Base-by-base conservation (phyloP, 2,113 vertebrate genomes). In the Oryzias melastigma region DNA sequence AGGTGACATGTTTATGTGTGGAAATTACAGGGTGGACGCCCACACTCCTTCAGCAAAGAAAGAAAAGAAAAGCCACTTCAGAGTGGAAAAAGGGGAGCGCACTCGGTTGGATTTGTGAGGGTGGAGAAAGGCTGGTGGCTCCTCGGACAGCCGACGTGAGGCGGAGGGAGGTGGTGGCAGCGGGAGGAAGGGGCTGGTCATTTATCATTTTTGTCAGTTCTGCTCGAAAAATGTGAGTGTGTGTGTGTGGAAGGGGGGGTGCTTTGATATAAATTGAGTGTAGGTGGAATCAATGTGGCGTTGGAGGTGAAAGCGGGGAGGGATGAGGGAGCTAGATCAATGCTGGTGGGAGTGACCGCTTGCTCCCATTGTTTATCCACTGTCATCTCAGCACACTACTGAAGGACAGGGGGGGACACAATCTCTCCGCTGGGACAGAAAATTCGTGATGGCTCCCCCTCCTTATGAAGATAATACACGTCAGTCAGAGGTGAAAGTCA, bases 201-300 rank as follows among this genome's bases (percentile, higher is more conserved):
- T 88, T 89, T 76, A 88, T 91, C 87, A 89, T 87, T 86, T 89
- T 82, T 88, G 88, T 81, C 85, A 89, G 87, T 68, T 52, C 41
- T 65, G 62, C 63, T 78, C 55, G 75, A 71, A 60, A 49, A 48
- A 53, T 29, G 52, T 40, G 52, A 40, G 27, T 40, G 29, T 40
- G 44, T 13, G 52, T 20, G 52, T 5, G 63, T 3, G 14, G 16
- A 57, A 14, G 59, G 19, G 58, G 4, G 64, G 53, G 56, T 65
- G 65, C 72, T 82, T 88, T 89, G 80, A 85, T 89, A 90, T 87
- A 88, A 87, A 88, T 84, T 82, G 73, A 82, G 85, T 81, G 87
- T 86, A 87, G 87, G 88, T 85, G 85, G 79, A 90, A 87, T 89
- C 85, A 87, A 85, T 86, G 84, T 85, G 83, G 79, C 54, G 78